Conservation (phyloP, 2,797 vertebrate genomes). For the Brachymystax lenok region DNA sequence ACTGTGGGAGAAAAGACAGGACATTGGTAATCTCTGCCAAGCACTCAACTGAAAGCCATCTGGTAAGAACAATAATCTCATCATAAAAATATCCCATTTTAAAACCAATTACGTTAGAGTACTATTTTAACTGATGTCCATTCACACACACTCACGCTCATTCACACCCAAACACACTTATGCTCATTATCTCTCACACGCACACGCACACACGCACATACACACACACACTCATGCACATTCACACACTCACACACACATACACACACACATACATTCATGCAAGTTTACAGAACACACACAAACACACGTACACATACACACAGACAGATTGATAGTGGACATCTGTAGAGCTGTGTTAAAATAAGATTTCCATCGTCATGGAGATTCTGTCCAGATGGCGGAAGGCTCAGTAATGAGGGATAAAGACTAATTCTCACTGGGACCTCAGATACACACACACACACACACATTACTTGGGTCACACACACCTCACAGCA, state of each 20-base stretch:
- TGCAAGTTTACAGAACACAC: neutral
- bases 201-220: neutral
- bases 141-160: neutral
- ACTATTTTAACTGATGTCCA: neutral
- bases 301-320: neutral
- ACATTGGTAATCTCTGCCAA: neutral
- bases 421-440: neutral
- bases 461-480: neutral
- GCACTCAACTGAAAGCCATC: neutral
- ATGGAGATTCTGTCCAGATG: conserved; percentile 13
- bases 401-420: conserved; percentile 9
- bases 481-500: neutral
- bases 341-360: conserved; percentile 4
- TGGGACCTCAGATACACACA: neutral
- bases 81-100: neutral
- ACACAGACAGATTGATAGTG: neutral
- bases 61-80: conserved; percentile 8
- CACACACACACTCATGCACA: neutral
- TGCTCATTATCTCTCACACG: neutral
- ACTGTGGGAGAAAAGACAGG: no score
- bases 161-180: neutral
- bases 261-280: neutral
- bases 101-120: conserved; percentile 1
- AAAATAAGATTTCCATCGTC: conserved; percentile 6
- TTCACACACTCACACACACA: neutral